Base-by-base conservation (phyloP, 2,113 vertebrate genomes). In the Ageneiosus marmoratus region DNA sequence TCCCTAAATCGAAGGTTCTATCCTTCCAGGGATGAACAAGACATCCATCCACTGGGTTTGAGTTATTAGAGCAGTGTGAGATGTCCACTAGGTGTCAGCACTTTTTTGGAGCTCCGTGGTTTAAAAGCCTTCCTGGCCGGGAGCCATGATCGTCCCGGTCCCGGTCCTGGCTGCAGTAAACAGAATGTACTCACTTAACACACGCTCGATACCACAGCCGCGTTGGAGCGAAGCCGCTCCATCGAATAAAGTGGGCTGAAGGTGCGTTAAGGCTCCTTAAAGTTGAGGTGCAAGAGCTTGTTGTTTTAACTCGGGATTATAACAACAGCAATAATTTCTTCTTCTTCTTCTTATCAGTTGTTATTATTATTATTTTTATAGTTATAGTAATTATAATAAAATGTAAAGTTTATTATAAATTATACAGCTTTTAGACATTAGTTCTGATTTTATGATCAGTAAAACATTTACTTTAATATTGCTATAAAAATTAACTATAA, bases 21-120 rank as follows among this genome's bases (percentile, higher is more conserved):
- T n/a, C 11, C 24, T 58, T 56, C 24, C 34, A 41, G 37, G 37
- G 37, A 41, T 0, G 10, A 32, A 7, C 7, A 5, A 29, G 44
- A 34, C 9, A 20, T 10, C 56, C 24, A 1, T 18, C 46, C 70
- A 12, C 70, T 88, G 80, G 70, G 85, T 84, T 73, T 15, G 0
- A 12, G 0, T 1, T 60, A 72, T 15, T 16, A 69, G 48, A 41
- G 44, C 22, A 44, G 29, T 29, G 5, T 60, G 18, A 50, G n/a
- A 50, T 76, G 85, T 87, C 90, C 93, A 92, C 93, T 90, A 95
- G 94, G 89, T 94, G 94, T 87, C 92, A 93, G 89, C 90, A 88
- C 2, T 46, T 70, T 76, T 76, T n/a, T 85, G 41, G 15, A 77
- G 77, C 32, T 34, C 55, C 6, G 2, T 55, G 11, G 4, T 80